Percentiles rank a stretch among this genome's conserved stretches.
phyloP scores from a whole-genome alignment of 2,888 invertebrate species.

The Notocelia uddmanniana region DNA sequence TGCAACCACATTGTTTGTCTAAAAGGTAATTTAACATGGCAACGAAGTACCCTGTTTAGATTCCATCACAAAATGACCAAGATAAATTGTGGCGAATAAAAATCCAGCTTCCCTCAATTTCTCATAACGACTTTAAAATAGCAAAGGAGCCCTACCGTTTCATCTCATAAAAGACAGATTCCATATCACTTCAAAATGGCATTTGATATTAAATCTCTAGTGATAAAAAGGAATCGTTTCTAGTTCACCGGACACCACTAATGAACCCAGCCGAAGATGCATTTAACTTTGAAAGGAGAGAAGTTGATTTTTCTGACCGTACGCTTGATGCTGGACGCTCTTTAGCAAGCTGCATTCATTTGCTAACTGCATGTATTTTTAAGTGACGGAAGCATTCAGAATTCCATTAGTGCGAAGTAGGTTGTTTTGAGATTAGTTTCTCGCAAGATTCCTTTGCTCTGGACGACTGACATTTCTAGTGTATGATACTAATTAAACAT shows the following conservation, averaged over 20 bases:
- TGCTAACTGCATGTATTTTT: slow-evolving; percentile 26
- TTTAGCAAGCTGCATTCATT: slow-evolving; percentile 27
- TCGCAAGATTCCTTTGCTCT: not conserved
- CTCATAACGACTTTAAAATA: slow-evolving; percentile 8
- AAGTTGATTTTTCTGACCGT: slow-evolving; percentile 47
- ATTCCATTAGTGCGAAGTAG: slow-evolving; percentile 39
- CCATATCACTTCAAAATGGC: slow-evolving; percentile 38
- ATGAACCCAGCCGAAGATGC: slow-evolving; percentile 46
- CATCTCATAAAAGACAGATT: slow-evolving; percentile 13
- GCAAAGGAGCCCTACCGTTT: not conserved
- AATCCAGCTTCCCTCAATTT: not conserved
- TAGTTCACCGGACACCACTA: slow-evolving; percentile 48
- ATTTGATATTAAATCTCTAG: slow-evolving; percentile 44
- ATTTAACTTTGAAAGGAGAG: slow-evolving; percentile 44
- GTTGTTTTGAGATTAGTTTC: slow-evolving; percentile 26
- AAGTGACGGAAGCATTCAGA: slow-evolving; percentile 35
- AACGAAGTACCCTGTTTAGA: no score
- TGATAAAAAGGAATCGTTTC: slow-evolving; percentile 47
- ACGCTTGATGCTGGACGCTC: slow-evolving; percentile 22
- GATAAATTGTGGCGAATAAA: not conserved
- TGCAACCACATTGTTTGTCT: no score
- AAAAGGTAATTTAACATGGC: no score
- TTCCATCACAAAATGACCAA: no score
- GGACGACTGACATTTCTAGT: not conserved
- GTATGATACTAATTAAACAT: not conserved